Evolutionary conservation across 2,113 vertebrate genomes (phyloP).

Genomic region (Podarcis raffonei): DNA sequence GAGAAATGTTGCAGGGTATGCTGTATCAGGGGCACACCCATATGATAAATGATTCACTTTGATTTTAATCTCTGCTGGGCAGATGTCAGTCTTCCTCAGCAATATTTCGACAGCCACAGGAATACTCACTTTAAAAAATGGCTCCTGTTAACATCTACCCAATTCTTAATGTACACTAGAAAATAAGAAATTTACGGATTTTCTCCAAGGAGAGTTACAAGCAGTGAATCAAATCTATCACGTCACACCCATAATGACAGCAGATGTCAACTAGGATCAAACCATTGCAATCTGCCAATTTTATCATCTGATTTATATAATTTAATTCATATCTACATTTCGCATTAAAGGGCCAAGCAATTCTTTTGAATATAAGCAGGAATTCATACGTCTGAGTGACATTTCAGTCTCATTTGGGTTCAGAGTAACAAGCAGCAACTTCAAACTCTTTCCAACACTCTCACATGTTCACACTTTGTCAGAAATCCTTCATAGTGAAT

Average conservation of each 20-base stretch:
- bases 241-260: neutral
- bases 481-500: neutral
- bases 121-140: neutral
- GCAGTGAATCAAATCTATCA: neutral
- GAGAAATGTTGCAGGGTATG: no score
- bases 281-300: neutral
- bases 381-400: neutral
- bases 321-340: no score
- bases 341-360: neutral
- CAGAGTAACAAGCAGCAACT: neutral
- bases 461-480: neutral
- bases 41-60: neutral
- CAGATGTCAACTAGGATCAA: neutral
- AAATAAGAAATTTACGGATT: constrained; percentile 2
- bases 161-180: constrained; percentile 18
- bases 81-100: neutral
- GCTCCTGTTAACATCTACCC: neutral
- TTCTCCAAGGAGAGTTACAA: constrained; percentile 15
- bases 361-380: neutral
- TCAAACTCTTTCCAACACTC: neutral
- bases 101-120: neutral
- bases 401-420: neutral
- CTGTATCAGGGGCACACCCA: neutral
- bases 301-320: neutral
- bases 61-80: neutral